These are phyloP conservation scores for Regulus satrapa DNA, from an alignment of 2,113 vertebrate species.

Conservation along the genomic window DNA sequence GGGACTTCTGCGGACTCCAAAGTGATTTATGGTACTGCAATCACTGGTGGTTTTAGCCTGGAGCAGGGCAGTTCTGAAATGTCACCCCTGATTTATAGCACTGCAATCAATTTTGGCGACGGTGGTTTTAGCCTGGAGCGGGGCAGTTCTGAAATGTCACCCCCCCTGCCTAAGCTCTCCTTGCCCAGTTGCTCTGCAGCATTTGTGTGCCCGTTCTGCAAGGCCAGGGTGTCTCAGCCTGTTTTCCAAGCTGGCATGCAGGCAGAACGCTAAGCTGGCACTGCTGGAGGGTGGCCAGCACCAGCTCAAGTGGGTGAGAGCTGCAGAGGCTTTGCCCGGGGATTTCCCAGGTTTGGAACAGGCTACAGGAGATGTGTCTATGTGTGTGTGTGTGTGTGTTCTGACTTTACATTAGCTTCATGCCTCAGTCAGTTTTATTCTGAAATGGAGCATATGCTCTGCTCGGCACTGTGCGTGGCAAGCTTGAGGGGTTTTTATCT, in stretches of 20 bases:
- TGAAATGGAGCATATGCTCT: conserved; percentile 49
- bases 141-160: too few relatives aligned
- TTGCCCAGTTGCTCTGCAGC: not conserved
- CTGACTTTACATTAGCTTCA: not conserved
- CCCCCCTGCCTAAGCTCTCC: not conserved
- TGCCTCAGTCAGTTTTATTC: conserved; percentile 15
- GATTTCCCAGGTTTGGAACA: not conserved
- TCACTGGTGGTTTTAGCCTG: not conserved
- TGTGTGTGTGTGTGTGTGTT: not conserved
- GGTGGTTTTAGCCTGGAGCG: too few relatives aligned
- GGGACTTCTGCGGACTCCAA: not conserved
- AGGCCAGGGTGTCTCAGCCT: not conserved
- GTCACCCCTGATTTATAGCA: not conserved
- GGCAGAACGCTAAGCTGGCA: not conserved
- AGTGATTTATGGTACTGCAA: not conserved
- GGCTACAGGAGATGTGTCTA: too few relatives aligned
- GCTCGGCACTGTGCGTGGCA: not conserved
- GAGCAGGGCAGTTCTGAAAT: not conserved
- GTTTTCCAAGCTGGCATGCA: not conserved
- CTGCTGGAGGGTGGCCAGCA: conserved; percentile 12
- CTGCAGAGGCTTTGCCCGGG: not conserved
- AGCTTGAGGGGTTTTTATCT: not conserved
- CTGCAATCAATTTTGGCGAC: not conserved
- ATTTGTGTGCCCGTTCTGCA: not conserved
- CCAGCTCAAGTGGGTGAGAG: not conserved